A percentile compares a stretch with the other conserved stretches of the same genome.
Conservation (phyloP, 2,888 invertebrate genomes). For the Galeruca laticollis region DNA sequence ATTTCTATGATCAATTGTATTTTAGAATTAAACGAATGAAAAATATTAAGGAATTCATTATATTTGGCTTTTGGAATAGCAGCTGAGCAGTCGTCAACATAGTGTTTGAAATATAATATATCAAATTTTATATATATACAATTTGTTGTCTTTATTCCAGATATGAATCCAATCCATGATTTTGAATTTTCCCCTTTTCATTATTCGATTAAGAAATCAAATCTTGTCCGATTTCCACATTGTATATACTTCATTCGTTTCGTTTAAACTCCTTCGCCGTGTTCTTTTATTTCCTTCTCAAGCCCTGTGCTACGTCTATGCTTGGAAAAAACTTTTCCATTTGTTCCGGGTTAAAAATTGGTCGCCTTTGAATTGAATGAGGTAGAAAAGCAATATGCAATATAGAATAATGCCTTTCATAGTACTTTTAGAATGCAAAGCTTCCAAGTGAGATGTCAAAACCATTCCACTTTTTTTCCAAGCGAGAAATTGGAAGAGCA, state of each 20-base stretch:
- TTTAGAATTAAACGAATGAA: too few species aligned
- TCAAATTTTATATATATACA: too few species aligned
- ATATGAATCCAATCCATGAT: too few species aligned
- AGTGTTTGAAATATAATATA: too few species aligned
- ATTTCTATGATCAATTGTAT: too few species aligned
- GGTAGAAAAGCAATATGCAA: conserved; percentile 8
- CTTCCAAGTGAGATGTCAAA: conserved; percentile 7
- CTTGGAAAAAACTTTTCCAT: conserved; percentile 1
- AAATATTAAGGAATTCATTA: too few species aligned
- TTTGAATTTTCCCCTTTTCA: too few species aligned
- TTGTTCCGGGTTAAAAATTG: conserved; percentile 2
- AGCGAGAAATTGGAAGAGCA: conserved; percentile 7
- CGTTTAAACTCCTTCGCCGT: background rate
- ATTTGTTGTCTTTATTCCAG: too few species aligned
- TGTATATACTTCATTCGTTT: background rate
- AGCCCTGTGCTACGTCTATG: background rate
- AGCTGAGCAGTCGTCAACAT: too few species aligned
- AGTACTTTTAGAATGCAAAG: conserved; percentile 6
- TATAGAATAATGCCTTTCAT: conserved; percentile 13
- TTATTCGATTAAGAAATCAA: too few species aligned
- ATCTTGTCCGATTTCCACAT: too few species aligned
- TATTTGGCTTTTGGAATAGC: too few species aligned
- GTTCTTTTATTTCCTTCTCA: background rate
- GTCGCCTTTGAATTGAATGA: conserved; percentile 2
- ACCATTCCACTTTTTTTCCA: conserved; percentile 13